phyloP scores from a whole-genome alignment of 2,113 vertebrate genomes.

The Zosterops hypoxanthus region DNA sequence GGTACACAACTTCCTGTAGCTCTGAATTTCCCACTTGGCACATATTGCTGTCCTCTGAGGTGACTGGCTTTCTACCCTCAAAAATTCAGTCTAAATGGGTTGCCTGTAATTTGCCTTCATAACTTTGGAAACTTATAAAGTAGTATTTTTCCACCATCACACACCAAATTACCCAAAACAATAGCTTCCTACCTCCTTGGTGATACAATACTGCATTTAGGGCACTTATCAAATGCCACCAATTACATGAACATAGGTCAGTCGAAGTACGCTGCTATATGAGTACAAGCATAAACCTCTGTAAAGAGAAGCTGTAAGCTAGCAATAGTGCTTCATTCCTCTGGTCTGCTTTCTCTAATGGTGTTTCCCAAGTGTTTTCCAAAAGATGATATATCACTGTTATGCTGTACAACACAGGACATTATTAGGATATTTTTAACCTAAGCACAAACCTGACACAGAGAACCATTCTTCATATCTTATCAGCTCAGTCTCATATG shows the following conservation, averaged over 20 bases:
- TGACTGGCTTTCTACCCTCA: background rate
- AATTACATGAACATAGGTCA: background rate
- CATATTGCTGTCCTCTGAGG: background rate
- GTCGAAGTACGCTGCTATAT: accelerated
- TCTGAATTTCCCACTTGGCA: background rate
- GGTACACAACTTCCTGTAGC: background rate
- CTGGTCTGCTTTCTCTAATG: background rate
- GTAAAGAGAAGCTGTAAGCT: background rate
- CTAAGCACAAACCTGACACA: background rate
- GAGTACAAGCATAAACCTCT: background rate
- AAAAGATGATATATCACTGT: background rate
- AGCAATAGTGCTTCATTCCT: background rate
- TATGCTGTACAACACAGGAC: background rate
- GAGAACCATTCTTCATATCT: background rate
- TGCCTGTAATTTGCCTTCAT: background rate
- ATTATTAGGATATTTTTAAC: background rate
- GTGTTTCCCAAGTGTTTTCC: background rate
- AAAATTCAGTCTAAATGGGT: background rate
- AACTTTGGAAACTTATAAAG: background rate
- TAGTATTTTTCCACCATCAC: background rate
- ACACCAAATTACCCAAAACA: background rate
- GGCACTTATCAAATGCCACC: background rate
- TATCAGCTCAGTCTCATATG: background rate
- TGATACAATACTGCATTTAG: background rate
- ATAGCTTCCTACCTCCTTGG: background rate